Evolutionary conservation across 2,797 vertebrate species (phyloP), one percentile per base, ranked within the genome.

Genomic region (Kryptopterus vitreolus): DNA sequence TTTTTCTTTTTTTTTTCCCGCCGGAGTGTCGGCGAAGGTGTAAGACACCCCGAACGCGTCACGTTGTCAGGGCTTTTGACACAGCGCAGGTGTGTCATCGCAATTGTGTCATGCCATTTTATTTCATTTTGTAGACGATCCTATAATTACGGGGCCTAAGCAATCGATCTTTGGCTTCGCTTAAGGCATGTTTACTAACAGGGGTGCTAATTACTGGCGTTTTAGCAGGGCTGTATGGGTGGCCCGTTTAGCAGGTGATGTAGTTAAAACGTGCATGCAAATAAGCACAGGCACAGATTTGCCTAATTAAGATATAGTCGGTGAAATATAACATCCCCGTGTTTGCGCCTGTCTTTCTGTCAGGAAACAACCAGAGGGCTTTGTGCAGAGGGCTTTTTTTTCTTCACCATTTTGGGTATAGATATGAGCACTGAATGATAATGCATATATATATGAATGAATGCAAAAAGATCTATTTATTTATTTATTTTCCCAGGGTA

Each of bases 201-300:
- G 50, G 33, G 35, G 69, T 55, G 69, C 29, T 55, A 72, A 72
- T 72, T 55, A 55, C 69, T 35, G 50, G 18, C n/a, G 50, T 35
- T 72, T 71, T 71, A 13, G 18, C 69, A 53, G 29, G 33, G 50
- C 31, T 35, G 69, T 72, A 53, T 35, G 31, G 50, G 69, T 55
- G 69, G 55, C 53, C 71, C 35, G 43, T 43, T 74, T 74, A 74
- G 71, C 71, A 57, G 55, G 55, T 57, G 33, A 74, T 74, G 31
- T 58, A 58, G 69, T 72, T 55, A 74, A 58, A 59, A 46, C 24
- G 0, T 58, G 53, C 35, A 43, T 43, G 33, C 33, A 74, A 76
- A 62, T 48, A 43, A 76, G 62, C 26, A 62, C 24, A 22, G 26
- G 58, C 43, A 62, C 58, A 76, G 57, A 46, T 31, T n/a, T 76